These are phyloP conservation scores for Galeopterus variegatus DNA, from an alignment of 2,113 vertebrate genomes.

Conservation along the genomic window DNA sequence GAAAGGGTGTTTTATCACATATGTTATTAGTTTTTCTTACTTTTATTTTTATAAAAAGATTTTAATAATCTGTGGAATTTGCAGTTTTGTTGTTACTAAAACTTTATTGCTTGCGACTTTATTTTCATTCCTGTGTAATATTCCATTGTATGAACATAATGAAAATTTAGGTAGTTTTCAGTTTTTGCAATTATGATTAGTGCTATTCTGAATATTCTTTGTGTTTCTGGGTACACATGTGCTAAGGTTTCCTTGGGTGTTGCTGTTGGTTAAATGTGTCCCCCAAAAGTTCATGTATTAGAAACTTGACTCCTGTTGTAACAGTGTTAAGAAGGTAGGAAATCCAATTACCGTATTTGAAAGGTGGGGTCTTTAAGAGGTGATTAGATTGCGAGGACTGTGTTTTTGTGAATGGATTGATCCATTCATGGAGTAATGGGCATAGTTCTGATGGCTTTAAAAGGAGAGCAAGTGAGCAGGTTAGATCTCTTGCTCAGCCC, in stretches of 20 bases:
- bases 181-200: constrained; percentile 47
- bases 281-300: no score
- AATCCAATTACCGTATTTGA: no score
- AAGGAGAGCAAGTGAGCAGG: no score
- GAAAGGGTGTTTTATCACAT: neutral
- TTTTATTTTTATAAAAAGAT: constrained; percentile 24
- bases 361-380: no score
- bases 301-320: no score
- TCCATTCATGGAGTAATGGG: no score
- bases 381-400: no score
- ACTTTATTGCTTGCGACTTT: neutral
- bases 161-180: constrained; percentile 47
- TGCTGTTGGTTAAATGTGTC: no score
- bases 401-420: no score
- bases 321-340: no score
- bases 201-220: neutral
- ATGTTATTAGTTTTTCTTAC: constrained; percentile 16
- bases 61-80: constrained; percentile 31
- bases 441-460: no score
- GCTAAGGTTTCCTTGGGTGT: neutral
- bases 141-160: neutral
- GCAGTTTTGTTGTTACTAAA: neutral
- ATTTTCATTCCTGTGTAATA: constrained; percentile 37
- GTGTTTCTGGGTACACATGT: neutral
- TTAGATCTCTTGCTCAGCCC: no score